Evolutionary conservation across 2,113 vertebrate genomes (phyloP), one percentile per base, ranked within the genome.

Genomic region (Daubentonia madagascariensis): DNA sequence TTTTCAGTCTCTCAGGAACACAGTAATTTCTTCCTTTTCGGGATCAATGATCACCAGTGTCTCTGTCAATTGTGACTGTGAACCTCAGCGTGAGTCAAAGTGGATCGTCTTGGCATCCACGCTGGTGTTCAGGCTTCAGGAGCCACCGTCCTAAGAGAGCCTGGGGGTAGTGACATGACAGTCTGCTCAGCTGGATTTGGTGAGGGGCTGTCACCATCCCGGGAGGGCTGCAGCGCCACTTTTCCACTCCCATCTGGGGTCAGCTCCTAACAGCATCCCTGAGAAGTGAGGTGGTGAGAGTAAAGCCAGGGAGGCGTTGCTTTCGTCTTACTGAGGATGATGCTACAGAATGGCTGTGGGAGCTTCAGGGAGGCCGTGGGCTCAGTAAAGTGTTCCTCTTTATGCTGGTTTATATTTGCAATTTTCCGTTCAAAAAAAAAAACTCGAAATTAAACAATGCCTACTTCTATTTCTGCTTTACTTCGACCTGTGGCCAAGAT

Each of bases 151-250:
- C 48, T 59, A 35, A 0, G 0, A 1, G 40, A 73, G 52, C 45
- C 20, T 50, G 35, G 22, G 9, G 30, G 4, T 6, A n/a, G 20
- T 0, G 11, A 18, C 16, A 0, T 0, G 11, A 18, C 16, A 0
- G 6, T 63, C 43, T 28, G 63, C 43, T 28, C 12, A 45, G 5
- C 75, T 37, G 48, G 90, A 6, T 17, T 28, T 3, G 45, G 35
- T 52, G 35, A 17, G 32, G 35, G 40, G 10, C 30, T 22, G 25
- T 40, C 70, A 1, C 17, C 2, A 1, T 9, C 37, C 30, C 0
- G 30, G 32, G 30, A 22, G 4, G 1, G 20, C 35, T n/a, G 6
- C 40, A 1, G 7, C 0, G 0, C 1, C n/a, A 22, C 35, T 30
- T 70, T 48, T 35, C 80, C 28, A 17, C 37, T 59, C 65, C 7